Base-by-base conservation (phyloP, 2,797 vertebrate species). In the Vireo griseus region DNA sequence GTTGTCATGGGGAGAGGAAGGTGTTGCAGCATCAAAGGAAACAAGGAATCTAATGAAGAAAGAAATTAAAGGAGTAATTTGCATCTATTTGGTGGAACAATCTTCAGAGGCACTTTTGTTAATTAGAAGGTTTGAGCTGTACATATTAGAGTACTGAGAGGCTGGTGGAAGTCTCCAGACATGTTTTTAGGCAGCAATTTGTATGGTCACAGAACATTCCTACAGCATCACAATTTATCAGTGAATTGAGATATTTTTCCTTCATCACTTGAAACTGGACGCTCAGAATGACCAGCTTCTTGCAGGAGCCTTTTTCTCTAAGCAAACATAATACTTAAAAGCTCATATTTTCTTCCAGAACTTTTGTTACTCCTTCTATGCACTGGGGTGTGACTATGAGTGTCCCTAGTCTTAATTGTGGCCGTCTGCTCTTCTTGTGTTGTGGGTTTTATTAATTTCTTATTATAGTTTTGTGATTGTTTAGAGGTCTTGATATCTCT, bases 41-140 rank as follows among this genome's bases (percentile, higher is more conserved):
- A 84, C 69, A 86, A 75, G 81, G 62, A 92, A 88, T 63, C 28
- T 78, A 93, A 93, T 90, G 87, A 94, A 93, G 78, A 93, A 90
- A 92, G 82, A 93, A 96, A 94, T 92, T 63, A 94, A 76, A 95
- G 82, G 75, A 86, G 62, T 68, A 92, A 94, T 97, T 95, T 93
- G 72, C 90, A 93, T 85, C 67, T 84, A 51, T 72, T 86, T 86
- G 76, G 57, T 35, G n/a, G 35, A 69, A 82, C 47, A 92, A 48
- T 62, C 88, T 91, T 95, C 92, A 91, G 92, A 96, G 89, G 81
- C 58, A 40, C 69, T 91, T 92, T 35, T 77, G 79, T 90, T 95
- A 95, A 95, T 96, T 93, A 88, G 91, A 63, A 95, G 82, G 55
- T 88, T 91, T 71, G 87, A 81, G 72, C 76, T 65, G 69, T 42